Base-by-base conservation (phyloP, 2,113 vertebrate species). In the Axis porcinus region DNA sequence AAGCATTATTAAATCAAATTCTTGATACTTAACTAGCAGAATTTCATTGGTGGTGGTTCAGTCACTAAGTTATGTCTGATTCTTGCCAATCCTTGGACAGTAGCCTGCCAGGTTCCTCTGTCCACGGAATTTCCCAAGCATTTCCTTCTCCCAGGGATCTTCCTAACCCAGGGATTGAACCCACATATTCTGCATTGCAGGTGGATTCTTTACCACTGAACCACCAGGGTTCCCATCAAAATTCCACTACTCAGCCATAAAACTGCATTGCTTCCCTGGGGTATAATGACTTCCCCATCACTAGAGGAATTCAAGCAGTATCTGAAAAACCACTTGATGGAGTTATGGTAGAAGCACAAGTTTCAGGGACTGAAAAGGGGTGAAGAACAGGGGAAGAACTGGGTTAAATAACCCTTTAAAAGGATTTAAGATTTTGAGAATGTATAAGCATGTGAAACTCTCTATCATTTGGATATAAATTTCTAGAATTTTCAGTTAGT, bases 211-310 rank as follows among this genome's bases (percentile, higher is more conserved):
- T 43, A 27, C 21, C 23, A 40, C 11, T 74, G 67, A 40, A 10
- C 21, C 21, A 27, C 11, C 23, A 15, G 23, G 13, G 23, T 43
- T 27, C 40, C 40, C 23, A 17, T 54, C 12, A 45, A 36, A 70
- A 50, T 7, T 87, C 36, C 67, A 15, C 28, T 79, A 15, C 52
- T 91, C 12, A 70, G 23, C 54, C 28, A 25, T 60, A 90, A 89
- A 89, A 25, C 10, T 40, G 1, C n/a, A 4, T 87, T 93, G 33
- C 52, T 83, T 93, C 45, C 28, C 50, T 79, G 30, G 23, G 0
- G 54, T 7, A 47, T 93, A 96, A 94, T 98, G 93, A 97, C 52
- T 95, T 95, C 45, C 89, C 96, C 89, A 47, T 87, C 89, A 54
- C n/a, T 50, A 79, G 97, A 91, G 9, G 83, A 96, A 93, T 94